These are phyloP conservation scores for Felis chaus DNA, from an alignment of 2,113 vertebrate species.

Conservation along the genomic window DNA sequence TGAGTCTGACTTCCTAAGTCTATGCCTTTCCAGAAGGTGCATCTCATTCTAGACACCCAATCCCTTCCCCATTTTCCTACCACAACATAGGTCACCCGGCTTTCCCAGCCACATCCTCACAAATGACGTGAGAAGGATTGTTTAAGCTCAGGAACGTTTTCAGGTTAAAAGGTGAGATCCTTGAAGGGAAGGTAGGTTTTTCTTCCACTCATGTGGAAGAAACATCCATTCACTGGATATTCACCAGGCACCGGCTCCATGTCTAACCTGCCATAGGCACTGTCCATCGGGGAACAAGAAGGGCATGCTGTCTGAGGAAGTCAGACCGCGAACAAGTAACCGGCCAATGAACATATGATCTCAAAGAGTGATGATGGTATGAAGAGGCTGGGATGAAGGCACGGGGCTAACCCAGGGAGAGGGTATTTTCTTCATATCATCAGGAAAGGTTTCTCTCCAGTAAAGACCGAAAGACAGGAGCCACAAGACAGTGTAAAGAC, in stretches of 20 bases:
- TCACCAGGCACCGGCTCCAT: background rate
- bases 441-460: background rate
- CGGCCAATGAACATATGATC: rapidly evolving
- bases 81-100: too few relatives aligned
- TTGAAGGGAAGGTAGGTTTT: background rate
- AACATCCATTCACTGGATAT: too few relatives aligned
- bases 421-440: background rate
- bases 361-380: too few relatives aligned
- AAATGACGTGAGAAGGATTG: rapidly evolving
- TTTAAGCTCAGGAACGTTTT: background rate
- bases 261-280: rapidly evolving
- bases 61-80: background rate
- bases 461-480: background rate
- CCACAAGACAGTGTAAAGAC: background rate
- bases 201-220: background rate
- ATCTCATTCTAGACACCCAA: too few relatives aligned
- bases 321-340: background rate
- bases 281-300: background rate
- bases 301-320: too few relatives aligned
- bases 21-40: background rate
- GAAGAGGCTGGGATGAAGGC: background rate
- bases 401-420: background rate
- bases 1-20: background rate
- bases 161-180: background rate
- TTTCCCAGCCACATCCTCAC: background rate